These are phyloP conservation scores for Ophion ventricosus DNA, from an alignment of 2,888 invertebrate genomes.

Conservation along the genomic window DNA sequence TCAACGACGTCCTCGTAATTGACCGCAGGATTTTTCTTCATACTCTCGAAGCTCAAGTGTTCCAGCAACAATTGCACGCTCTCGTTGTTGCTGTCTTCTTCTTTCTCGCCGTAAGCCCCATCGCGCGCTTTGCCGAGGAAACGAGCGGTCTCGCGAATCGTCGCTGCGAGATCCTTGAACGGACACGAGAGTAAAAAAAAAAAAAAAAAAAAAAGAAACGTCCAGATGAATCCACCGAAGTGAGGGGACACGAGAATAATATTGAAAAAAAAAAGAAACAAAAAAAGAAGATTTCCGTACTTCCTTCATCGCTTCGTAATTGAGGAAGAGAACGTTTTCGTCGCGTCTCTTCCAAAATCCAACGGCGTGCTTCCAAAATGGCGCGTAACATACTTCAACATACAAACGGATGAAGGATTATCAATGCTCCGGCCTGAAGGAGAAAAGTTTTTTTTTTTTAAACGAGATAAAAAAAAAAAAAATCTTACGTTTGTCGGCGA, in stretches of 20 bases:
- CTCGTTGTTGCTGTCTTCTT: conserved; percentile 69
- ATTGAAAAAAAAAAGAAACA: too few relatives aligned
- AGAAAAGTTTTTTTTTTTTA: background rate
- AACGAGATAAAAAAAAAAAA: background rate
- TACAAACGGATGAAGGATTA: background rate
- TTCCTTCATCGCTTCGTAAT: conserved; percentile 78
- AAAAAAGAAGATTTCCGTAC: conserved; percentile 68
- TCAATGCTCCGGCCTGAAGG: background rate
- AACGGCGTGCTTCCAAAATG: conserved; percentile 77
- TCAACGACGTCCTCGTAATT: conserved; percentile 84
- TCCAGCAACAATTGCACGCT: conserved; percentile 80
- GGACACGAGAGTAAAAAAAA: background rate
- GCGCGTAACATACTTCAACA: conserved; percentile 71
- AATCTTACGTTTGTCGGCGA: conserved; percentile 85
- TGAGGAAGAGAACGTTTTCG: conserved; percentile 74
- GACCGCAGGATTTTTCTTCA: conserved; percentile 86
- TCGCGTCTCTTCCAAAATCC: conserved; percentile 72
- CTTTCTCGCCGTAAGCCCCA: conserved; percentile 25
- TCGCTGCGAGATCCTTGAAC: conserved; percentile 82
- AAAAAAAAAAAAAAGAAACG: background rate
- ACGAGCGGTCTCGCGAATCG: conserved; percentile 81
- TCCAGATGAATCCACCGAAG: background rate
- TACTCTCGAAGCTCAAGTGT: conserved; percentile 85
- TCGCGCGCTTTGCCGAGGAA: conserved; percentile 80
- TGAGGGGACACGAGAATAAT: background rate